Conservation (phyloP, 2,113 vertebrate species). For the Nothobranchius furzeri region DNA sequence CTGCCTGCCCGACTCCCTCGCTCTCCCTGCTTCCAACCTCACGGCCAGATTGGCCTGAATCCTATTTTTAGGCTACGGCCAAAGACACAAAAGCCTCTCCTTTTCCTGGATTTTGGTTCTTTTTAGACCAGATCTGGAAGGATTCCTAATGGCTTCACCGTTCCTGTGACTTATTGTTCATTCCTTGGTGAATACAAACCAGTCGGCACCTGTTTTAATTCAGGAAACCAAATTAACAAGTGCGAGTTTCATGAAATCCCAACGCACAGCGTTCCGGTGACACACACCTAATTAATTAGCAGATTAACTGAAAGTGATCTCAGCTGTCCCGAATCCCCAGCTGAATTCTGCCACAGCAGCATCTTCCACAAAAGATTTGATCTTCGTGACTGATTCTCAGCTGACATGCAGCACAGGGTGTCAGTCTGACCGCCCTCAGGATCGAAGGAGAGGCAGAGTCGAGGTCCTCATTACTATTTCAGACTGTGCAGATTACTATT, state of each 20-base stretch:
- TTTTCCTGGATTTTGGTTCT: slow-evolving; percentile 29
- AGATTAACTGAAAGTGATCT: slow-evolving; percentile 51
- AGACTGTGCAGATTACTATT: slow-evolving; percentile 32
- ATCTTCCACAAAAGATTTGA: slow-evolving; percentile 12
- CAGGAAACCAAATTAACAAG: slow-evolving; percentile 43
- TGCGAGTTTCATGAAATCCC: slow-evolving; percentile 26
- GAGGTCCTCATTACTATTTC: slow-evolving; percentile 42
- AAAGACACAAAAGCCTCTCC: slow-evolving; percentile 39
- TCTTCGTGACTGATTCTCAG: background rate
- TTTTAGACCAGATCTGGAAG: slow-evolving; percentile 10
- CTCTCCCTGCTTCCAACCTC: slow-evolving; percentile 49
- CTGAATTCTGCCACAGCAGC: slow-evolving; percentile 16
- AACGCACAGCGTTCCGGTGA: slow-evolving; percentile 38
- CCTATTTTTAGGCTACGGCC: slow-evolving; percentile 60
- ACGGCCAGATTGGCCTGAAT: slow-evolving; percentile 63
- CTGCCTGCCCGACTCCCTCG: slow-evolving; percentile 63
- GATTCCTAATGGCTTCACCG: background rate
- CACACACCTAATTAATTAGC: slow-evolving; percentile 63
- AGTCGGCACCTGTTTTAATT: slow-evolving; percentile 13
- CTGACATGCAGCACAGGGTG: background rate
- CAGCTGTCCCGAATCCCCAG: slow-evolving; percentile 37
- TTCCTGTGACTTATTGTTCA: background rate
- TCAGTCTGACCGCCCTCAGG: slow-evolving; percentile 8
- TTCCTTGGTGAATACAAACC: slow-evolving; percentile 24
- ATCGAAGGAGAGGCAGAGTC: slow-evolving; percentile 5